Percentiles rank a stretch among this genome's conserved stretches.
phyloP scores from a whole-genome alignment of 2,888 invertebrate genomes.

The Dynastes grantii region DNA sequence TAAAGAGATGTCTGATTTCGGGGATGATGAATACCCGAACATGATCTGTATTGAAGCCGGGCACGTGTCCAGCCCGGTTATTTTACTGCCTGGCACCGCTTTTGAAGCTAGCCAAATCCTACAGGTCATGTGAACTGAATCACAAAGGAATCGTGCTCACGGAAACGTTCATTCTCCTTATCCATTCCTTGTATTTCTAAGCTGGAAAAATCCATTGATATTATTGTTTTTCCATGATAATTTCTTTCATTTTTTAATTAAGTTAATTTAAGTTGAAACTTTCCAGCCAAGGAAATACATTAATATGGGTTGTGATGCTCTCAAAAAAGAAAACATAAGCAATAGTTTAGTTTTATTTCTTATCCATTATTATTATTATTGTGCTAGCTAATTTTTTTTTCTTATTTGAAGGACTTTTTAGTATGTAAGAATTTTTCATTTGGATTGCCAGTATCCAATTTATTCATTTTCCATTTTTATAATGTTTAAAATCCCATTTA shows the following conservation, averaged over 20 bases:
- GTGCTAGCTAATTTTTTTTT: slow-evolving; percentile 15
- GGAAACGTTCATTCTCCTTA: slow-evolving; percentile 52
- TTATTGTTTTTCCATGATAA: slow-evolving; percentile 48
- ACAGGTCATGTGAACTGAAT: slow-evolving; percentile 76
- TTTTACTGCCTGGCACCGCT: slow-evolving; percentile 90
- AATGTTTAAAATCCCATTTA: slow-evolving; percentile 7
- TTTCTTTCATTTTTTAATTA: slow-evolving; percentile 37
- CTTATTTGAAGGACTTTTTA: slow-evolving; percentile 16
- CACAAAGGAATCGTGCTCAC: background rate
- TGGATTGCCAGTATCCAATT: slow-evolving; percentile 28
- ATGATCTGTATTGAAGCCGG: slow-evolving; percentile 98
- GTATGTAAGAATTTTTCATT: slow-evolving; percentile 17
- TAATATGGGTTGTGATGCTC: slow-evolving; percentile 57
- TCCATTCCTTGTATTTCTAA: slow-evolving; percentile 55
- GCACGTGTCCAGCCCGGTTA: slow-evolving; percentile 89
- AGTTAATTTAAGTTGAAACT: slow-evolving; percentile 53
- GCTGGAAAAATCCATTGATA: slow-evolving; percentile 55
- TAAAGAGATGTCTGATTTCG: slow-evolving; percentile 93
- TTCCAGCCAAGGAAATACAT: slow-evolving; percentile 53
- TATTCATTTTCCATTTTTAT: slow-evolving; percentile 25
- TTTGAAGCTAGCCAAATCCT: slow-evolving; percentile 94
- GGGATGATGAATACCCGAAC: slow-evolving; percentile 96
- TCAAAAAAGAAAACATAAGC: slow-evolving; percentile 58
- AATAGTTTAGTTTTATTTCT: slow-evolving; percentile 59
- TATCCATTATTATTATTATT: slow-evolving; percentile 53